Base-by-base conservation (phyloP, 2,888 invertebrate genomes). In the Dermolepida albohirtum region DNA sequence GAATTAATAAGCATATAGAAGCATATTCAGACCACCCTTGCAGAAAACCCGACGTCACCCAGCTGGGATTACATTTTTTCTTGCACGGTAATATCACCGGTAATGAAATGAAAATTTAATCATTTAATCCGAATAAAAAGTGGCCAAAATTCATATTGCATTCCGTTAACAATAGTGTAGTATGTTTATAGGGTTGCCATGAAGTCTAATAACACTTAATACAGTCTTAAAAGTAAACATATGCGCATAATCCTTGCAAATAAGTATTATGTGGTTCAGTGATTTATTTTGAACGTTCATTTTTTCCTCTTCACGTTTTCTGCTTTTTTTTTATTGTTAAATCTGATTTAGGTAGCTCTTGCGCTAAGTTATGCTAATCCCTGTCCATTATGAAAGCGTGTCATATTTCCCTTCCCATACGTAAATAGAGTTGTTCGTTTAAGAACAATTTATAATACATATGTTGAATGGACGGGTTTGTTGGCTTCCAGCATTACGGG, bases 381-480 rank as follows among this genome's bases (percentile, higher is more conserved):
- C 40, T 17, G 41, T 62, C 49, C 54, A 50, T 66, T 66, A 66
- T 66, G 29, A 66, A 59, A 70, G 41, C 67, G 52, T 62, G 55
- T 47, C 66, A 34, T 65, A 63, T 63, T 63, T 34, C 34, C 62
- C 65, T 41, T 40, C n/a, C 34, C 55, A 43, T 66, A 67, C 67
- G 59, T 54, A 71, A 71, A 71, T 69, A 71, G 70, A 71, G 70
- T 71, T 71, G 70, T 71, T 66, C 34, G 27, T 63, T 50, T 67
- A 63, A 52, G 44, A 44, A 54, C 67, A 51, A 67, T 67, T 67
- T 67, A 67, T 67, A 63, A 52, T 40, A 11, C 27, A 67, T 34
- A 54, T 34, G 44, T 27, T 34, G 41, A 52, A 67, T 34, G 43
- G 22, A 27, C 57, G 43, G 41, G 27, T 57, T 57, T 62, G 29